Evolutionary conservation across 2,888 invertebrate species (phyloP).

Genomic region (Metellina segmentata): DNA sequence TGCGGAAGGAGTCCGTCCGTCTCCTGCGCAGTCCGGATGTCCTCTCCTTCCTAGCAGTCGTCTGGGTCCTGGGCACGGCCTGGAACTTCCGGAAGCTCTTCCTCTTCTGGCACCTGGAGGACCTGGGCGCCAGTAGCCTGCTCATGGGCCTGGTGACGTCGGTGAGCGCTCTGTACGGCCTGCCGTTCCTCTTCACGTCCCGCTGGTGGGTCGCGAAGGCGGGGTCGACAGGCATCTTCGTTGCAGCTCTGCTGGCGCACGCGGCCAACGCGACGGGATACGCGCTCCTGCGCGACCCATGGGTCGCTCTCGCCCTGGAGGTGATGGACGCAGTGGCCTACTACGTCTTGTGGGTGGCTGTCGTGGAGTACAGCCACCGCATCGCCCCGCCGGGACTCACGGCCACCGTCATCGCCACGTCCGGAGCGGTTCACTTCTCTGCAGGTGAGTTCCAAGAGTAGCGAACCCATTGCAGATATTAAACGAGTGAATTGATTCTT

Average conservation of each 20-base stretch:
- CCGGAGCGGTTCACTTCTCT: conserved; percentile 94
- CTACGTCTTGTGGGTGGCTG: conserved; percentile 94
- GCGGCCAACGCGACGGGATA: conserved; percentile 89
- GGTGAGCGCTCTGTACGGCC: conserved; percentile 90
- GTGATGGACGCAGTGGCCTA: conserved; percentile 87
- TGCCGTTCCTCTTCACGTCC: conserved; percentile 91
- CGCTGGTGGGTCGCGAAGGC: conserved; percentile 90
- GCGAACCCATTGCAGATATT: too few relatives aligned
- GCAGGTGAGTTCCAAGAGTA: conserved; percentile 12
- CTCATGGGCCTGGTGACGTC: conserved; percentile 91
- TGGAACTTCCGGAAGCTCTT: conserved; percentile 95
- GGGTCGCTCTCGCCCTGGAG: conserved; percentile 94
- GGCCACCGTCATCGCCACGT: conserved; percentile 91
- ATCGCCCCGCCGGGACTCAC: conserved; percentile 90
- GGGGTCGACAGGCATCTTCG: conserved; percentile 91
- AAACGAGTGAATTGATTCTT: too few relatives aligned
- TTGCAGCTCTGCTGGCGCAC: conserved; percentile 91
- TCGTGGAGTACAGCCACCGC: conserved; percentile 92
- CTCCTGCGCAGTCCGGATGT: conserved; percentile 90
- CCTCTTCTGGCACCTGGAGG: conserved; percentile 89
- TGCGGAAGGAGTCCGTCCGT: conserved; percentile 87
- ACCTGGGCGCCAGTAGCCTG: conserved; percentile 91
- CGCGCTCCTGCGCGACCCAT: conserved; percentile 90
- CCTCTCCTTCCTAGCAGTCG: conserved; percentile 89
- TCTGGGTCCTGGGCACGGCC: conserved; percentile 90